Evolutionary conservation across 2,113 vertebrate genomes (phyloP).

Genomic region (Grallaria varia): DNA sequence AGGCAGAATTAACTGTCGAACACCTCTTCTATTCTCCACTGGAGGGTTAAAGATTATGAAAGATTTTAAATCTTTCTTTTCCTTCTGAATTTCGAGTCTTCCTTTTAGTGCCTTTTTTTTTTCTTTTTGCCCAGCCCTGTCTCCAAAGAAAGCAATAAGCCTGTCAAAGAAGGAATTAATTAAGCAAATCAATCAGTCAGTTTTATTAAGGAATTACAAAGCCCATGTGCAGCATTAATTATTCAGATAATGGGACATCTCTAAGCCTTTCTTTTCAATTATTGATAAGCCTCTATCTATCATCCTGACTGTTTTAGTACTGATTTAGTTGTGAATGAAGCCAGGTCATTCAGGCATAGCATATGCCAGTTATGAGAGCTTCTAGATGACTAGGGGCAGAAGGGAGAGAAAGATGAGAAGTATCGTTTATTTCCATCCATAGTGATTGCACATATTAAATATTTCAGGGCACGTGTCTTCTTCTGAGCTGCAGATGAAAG

Average conservation of each 20-base stretch:
- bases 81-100: slow-evolving; percentile 49
- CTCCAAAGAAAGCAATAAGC: slow-evolving; percentile 78
- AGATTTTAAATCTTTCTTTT: slow-evolving; percentile 73
- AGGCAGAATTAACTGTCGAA: slow-evolving; percentile 6
- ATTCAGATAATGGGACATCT: slow-evolving; percentile 84
- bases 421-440: neutral
- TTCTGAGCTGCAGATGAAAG: neutral
- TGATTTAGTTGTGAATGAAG: slow-evolving; percentile 78
- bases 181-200: slow-evolving; percentile 85
- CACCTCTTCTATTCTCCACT: neutral
- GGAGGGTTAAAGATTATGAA: slow-evolving; percentile 67
- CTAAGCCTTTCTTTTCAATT: slow-evolving; percentile 81
- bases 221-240: slow-evolving; percentile 82
- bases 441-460: neutral
- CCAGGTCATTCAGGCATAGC: slow-evolving; percentile 71
- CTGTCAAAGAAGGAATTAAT: slow-evolving; percentile 83
- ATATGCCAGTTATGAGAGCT: slow-evolving; percentile 64
- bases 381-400: neutral
- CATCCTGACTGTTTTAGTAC: slow-evolving; percentile 76
- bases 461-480: neutral
- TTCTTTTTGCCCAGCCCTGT: neutral
- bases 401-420: slow-evolving; percentile 13
- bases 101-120: neutral
- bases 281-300: slow-evolving; percentile 81
- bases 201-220: slow-evolving; percentile 87